These are phyloP conservation scores for Vireo altiloquus DNA, from an alignment of 2,113 vertebrate species.

Conservation along the genomic window DNA sequence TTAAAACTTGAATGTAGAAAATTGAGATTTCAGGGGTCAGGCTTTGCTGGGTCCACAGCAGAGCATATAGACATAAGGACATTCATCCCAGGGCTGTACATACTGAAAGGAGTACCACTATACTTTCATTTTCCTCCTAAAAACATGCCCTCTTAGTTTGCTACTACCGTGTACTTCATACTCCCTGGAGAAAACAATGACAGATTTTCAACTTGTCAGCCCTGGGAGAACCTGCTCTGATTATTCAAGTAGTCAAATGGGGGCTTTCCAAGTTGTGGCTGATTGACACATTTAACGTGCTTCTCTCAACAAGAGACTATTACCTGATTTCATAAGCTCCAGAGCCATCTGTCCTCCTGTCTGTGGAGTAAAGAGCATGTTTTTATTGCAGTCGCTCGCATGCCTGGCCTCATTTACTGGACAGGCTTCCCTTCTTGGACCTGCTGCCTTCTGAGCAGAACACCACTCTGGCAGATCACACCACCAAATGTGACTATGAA, in stretches of 20 bases:
- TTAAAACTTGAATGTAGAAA: background rate
- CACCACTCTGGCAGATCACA: background rate
- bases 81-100: background rate
- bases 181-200: background rate
- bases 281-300: background rate
- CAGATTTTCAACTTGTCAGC: background rate
- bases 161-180: background rate
- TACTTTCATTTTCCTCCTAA: background rate
- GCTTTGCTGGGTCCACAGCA: background rate
- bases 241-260: background rate
- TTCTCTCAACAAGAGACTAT: background rate
- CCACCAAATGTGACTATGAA: background rate
- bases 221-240: background rate
- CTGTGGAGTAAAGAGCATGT: background rate
- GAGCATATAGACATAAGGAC: background rate
- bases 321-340: constrained; percentile 11
- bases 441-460: background rate
- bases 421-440: background rate
- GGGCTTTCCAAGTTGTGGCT: background rate
- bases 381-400: background rate
- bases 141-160: background rate
- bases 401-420: background rate
- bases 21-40: background rate
- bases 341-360: constrained; percentile 31
- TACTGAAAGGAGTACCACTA: background rate